Base-by-base conservation (phyloP, 2,113 vertebrate species). In the Pelecanoides urinatrix region DNA sequence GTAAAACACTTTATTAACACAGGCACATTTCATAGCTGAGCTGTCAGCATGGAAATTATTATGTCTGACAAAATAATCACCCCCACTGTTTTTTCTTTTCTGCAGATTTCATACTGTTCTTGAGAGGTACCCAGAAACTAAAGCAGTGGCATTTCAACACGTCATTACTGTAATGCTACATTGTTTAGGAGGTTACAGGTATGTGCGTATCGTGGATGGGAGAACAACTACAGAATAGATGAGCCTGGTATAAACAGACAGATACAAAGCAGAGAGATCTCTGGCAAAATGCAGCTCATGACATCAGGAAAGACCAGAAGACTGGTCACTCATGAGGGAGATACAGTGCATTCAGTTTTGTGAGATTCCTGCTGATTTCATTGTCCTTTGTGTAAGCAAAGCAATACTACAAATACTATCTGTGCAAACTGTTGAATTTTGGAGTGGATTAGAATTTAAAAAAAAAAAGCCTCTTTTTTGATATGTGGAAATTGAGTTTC, bases 121-220 rank as follows among this genome's bases (percentile, higher is more conserved):
- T 55, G 13, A 71, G 73, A 77, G 72, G 38, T 38, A 58, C 29
- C 16, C 50, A 89, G 73, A 25, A 73, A 19, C 13, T 53, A 65
- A 94, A 72, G 49, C 32, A 75, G 21, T 44, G 62, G 9, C 17
- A 85, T 67, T 56, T 63, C 73, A 78, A 10, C 32, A 42, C 21
- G 30, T 56, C 23, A 6, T 52, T 73, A 18, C 10, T 67, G 21
- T 18, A 38, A 22, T 36, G 9, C 10, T 53, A 1, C 0, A 0
- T 8, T 86, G 18, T 36, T 86, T 34, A 73, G n/a, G 13, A 50
- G 38, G 13, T 40, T 84, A 53, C 16, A 26, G n/a, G 44, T 67
- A 38, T 22, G 47, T 7, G 17, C 4, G 4, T 13, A 16, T 63
- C 2, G 4, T 40, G 61, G 61, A 40, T 1, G 16, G 49, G 42